Base-by-base conservation (phyloP, 2,888 invertebrate genomes). In the Proisotoma minuta region DNA sequence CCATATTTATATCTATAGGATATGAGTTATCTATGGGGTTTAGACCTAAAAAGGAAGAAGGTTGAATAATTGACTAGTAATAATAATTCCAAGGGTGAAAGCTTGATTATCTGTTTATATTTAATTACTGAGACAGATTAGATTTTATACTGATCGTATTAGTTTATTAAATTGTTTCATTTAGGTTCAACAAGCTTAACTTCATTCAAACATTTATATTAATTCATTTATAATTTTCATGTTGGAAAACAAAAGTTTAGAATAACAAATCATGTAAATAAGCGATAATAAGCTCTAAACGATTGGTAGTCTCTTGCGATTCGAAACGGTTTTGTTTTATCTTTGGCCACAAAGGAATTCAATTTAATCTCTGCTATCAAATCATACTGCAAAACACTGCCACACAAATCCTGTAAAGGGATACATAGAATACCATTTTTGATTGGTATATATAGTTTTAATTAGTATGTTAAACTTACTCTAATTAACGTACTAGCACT, bases 301-400 rank as follows among this genome's bases (percentile, higher is more conserved):
- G 27, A 78, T 79, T 89, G 88, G 34, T 84, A 82, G 74, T 90
- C 87, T 0, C 87, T 85, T 0, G 91, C 91, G 58, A 83, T 77
- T 0, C 82, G 84, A 76, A 92, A 92, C 22, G 88, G 87, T 75
- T 83, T 84, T 1, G 83, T 83, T 8, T 87, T 87, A 75, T 89
- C 87, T 4, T 82, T 77, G 60, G 87, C 85, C 1, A 86, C 79
- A 76, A 87, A 92, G 72, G 86, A 81, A 77, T 91, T 91, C 15
- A 91, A 85, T 81, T 90, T 89, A 53, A 57, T 23, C 59, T 67
- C 67, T 43, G 62, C 57, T 15, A 67, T 8, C 1, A 54, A n/a
- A n/a, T 57, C 50, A 39, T 51, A 60, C 22, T 50, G 40, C 18
- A 62, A 24, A 18, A 64, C n/a, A 20, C 48, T 63, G 39, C 51